Conservation (phyloP, 2,888 invertebrate genomes). For the Sinhomidia bicolor region DNA sequence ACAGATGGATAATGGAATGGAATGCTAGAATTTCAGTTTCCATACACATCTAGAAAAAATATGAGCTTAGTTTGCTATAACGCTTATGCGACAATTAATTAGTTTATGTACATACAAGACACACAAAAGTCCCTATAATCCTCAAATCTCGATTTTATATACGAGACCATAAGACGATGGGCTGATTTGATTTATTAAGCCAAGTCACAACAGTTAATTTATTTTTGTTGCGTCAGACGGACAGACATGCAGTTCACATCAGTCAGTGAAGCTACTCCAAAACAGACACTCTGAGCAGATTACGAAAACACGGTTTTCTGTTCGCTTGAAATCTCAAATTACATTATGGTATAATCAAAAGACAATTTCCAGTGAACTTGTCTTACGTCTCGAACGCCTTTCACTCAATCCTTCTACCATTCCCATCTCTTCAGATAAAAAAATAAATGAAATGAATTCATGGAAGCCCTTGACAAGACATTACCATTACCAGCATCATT, state of each 20-base stretch:
- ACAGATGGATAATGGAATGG: conserved; percentile 7
- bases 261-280: neutral
- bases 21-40: neutral
- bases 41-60: too few species aligned
- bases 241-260: neutral
- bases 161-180: too few species aligned
- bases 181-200: neutral
- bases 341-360: neutral
- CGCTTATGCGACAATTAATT: too few species aligned
- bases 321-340: neutral
- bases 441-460: conserved; percentile 6
- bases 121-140: too few species aligned
- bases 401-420: neutral
- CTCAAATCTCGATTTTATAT: too few species aligned
- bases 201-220: too few species aligned
- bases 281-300: neutral
- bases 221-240: too few species aligned
- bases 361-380: conserved; percentile 23
- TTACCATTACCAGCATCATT: neutral
- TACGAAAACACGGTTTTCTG: neutral
- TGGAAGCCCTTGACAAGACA: conserved; percentile 47
- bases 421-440: neutral
- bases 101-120: too few species aligned
- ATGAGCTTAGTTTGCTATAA: too few species aligned
- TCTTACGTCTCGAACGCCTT: neutral